Percentiles rank a stretch among this genome's conserved stretches.
Evolutionary conservation across 2,888 invertebrate species (phyloP).

Genomic region (Polia nebulosa): DNA sequence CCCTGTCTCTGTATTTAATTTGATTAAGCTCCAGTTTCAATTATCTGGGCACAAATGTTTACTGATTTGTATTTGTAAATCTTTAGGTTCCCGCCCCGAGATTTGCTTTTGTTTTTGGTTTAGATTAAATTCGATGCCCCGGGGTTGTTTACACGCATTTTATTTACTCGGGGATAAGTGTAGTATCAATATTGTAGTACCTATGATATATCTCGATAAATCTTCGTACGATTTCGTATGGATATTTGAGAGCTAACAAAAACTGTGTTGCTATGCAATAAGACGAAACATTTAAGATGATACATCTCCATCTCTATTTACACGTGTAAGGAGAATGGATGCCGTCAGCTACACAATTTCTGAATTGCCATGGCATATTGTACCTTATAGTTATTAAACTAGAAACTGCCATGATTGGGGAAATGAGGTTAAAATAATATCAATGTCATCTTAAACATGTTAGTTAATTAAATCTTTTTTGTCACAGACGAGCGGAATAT

Average conservation of each 20-base stretch:
- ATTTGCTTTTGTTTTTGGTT: constrained; percentile 43
- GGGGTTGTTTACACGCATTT: constrained; percentile 20
- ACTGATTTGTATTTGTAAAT: constrained; percentile 46
- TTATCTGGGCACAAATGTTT: constrained; percentile 40
- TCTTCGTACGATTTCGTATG: not conserved
- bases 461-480: not conserved
- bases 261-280: constrained; percentile 7
- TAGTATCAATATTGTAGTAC: constrained; percentile 21
- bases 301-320: not conserved
- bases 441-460: not conserved
- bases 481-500: not conserved
- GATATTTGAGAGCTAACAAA: constrained; percentile 29
- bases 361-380: constrained; percentile 3
- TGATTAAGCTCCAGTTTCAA: constrained; percentile 42
- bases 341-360: not conserved
- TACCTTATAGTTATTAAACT: not conserved
- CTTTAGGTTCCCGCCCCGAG: constrained; percentile 15
- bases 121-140: constrained; percentile 33
- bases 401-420: not conserved
- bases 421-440: constrained; percentile 8
- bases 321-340: not conserved
- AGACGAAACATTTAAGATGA: not conserved
- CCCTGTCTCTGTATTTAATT: constrained; percentile 38
- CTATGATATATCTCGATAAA: constrained; percentile 9
- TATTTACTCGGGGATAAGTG: constrained; percentile 35